A percentile compares a stretch with the other conserved stretches of the same genome.
phyloP scores from a whole-genome alignment of 1,140 invertebrate genomes.

The Phocides pigmalion region DNA sequence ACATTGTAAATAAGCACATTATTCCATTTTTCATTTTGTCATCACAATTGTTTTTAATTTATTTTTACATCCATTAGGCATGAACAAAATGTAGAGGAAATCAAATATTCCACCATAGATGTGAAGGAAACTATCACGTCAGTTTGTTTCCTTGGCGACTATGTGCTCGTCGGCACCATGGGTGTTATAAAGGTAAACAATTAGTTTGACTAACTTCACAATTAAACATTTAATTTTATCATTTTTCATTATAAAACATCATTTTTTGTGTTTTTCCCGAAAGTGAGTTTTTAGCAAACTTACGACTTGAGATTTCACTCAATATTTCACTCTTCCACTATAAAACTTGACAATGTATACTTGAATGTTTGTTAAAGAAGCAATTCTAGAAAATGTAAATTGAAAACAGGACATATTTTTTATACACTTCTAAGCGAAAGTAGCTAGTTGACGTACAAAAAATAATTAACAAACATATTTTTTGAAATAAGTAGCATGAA shows the following conservation, averaged over 20 bases:
- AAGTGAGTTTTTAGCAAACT: neutral
- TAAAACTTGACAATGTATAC: no score
- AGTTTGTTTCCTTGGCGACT: slow-evolving; percentile 67
- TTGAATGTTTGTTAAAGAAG: no score
- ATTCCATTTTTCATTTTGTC: slow-evolving; percentile 17
- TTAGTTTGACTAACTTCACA: slow-evolving; percentile 16
- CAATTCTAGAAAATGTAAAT: no score
- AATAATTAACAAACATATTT: no score
- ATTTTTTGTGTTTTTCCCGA: neutral
- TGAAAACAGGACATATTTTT: no score
- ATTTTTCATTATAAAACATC: no score
- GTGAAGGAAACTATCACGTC: slow-evolving; percentile 68
- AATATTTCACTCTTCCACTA: no score
- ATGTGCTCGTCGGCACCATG: slow-evolving; percentile 67
- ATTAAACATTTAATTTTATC: neutral
- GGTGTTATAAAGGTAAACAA: slow-evolving; percentile 64
- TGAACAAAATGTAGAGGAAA: slow-evolving; percentile 71
- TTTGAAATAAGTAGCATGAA: no score
- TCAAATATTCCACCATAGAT: slow-evolving; percentile 71
- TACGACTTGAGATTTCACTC: no score
- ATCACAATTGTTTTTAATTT: slow-evolving; percentile 31
- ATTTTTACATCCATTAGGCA: slow-evolving; percentile 54
- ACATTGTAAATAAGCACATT: slow-evolving; percentile 9
- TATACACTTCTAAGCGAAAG: no score
- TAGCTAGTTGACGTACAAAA: no score